Evolutionary conservation across 2,888 invertebrate genomes (phyloP).

Genomic region (Euplexia lucipara): DNA sequence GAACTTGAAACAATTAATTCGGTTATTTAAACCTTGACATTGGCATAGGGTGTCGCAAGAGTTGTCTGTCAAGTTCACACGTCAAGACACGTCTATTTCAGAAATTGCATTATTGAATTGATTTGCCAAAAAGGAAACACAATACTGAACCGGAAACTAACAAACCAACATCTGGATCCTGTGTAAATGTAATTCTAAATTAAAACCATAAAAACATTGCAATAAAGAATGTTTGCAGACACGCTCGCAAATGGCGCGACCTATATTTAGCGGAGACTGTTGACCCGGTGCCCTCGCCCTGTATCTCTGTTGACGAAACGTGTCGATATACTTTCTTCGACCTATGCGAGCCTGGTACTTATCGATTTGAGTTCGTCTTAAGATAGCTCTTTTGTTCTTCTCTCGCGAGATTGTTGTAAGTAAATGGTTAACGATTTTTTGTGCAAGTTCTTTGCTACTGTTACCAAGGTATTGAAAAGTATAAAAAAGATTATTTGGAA

Average conservation of each 20-base stretch:
- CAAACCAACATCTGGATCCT: conserved; percentile 29
- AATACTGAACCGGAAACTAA: conserved; percentile 13
- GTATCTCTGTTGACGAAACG: conserved; percentile 71
- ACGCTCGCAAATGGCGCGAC: conserved; percentile 66
- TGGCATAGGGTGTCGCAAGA: conserved; percentile 12
- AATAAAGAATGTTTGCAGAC: conserved; percentile 65
- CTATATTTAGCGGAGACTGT: conserved; percentile 74
- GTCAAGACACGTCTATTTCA: not conserved
- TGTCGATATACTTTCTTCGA: conserved; percentile 64
- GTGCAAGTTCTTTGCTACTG: not conserved
- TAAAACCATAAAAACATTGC: conserved; percentile 59
- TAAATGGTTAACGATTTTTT: conserved; percentile 7
- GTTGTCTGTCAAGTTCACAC: conserved; percentile 25
- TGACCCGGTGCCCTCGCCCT: conserved; percentile 73
- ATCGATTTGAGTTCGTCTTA: conserved; percentile 47
- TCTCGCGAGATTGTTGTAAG: conserved; percentile 21
- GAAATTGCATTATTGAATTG: not conserved
- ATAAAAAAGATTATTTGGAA: not conserved
- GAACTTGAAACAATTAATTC: conserved; percentile 10
- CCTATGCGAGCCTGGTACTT: conserved; percentile 65
- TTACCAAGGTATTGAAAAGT: not conserved
- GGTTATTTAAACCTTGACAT: conserved; percentile 12
- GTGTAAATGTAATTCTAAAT: conserved; percentile 41
- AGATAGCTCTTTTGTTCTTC: conserved; percentile 22
- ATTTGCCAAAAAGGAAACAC: conserved; percentile 7